Base-by-base conservation (phyloP, 2,113 vertebrate genomes). In the Tonatia bakeri region DNA sequence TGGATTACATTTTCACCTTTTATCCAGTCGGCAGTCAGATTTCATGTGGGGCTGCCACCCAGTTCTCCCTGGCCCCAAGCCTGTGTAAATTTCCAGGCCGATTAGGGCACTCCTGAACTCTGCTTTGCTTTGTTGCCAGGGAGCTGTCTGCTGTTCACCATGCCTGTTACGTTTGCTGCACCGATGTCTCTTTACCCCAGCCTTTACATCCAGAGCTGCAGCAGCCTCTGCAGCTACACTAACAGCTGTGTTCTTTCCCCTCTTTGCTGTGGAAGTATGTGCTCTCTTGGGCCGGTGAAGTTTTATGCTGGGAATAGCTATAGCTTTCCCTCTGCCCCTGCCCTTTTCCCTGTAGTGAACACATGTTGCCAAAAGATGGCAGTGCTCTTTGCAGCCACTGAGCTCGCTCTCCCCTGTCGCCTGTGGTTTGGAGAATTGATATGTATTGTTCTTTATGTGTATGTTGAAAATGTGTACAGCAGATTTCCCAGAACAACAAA, bases 361-460 rank as follows among this genome's bases (percentile, higher is more conserved):
- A 26, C 40, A 12, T 72, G 80, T 40, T 87, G 79, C 96, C 97
- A 94, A 97, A 84, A 98, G 97, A 73, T 97, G 97, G 97, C 97
- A 96, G 96, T 97, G 83, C 20, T 56, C 96, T 80, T 95, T 96
- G 86, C 94, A 77, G 80, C 45, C 73, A 1, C 87, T 1, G 81
- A n/a, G 61, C 20, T 11, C 0, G 8, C 56, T 38, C 20, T 36
- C 9, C 31, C 40, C 36, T 15, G 61, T 50, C 3, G 47, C 80
- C 59, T 13, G n/a, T 28, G 77, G 50, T 79, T 94, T 38, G 65
- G 33, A 75, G 72, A 64, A 61, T 20, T 22, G 24, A 40, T 50
- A 33, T 15, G 43, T 43, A 33, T 15, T 50, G 14, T 84, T 81
- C 76, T 94, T 36, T 33, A 43, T 14, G 16, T 69, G 24, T 64